Evolutionary conservation across 1,140 invertebrate genomes (phyloP).

Genomic region (Thaumetopoea pityocampa): DNA sequence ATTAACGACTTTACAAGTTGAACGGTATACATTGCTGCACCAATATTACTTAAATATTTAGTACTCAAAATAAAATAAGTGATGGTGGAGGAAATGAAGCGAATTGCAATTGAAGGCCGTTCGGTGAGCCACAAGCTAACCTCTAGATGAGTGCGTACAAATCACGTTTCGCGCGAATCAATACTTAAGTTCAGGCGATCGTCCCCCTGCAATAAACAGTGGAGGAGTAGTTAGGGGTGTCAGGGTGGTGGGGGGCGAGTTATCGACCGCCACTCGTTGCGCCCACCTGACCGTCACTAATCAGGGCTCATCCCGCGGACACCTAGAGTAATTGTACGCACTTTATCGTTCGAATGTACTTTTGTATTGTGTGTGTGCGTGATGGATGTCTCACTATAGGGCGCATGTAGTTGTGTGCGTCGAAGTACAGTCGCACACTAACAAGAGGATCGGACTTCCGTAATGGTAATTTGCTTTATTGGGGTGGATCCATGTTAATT

Average conservation of each 20-base stretch:
- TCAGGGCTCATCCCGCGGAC: slow-evolving; percentile 69
- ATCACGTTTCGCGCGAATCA: slow-evolving; percentile 75
- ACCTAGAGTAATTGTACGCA: slow-evolving; percentile 62
- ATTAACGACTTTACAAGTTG: background rate
- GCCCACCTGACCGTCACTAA: slow-evolving; percentile 73
- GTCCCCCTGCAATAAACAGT: slow-evolving; percentile 64
- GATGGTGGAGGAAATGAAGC: slow-evolving; percentile 25
- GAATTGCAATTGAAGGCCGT: slow-evolving; percentile 24
- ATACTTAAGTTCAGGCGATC: slow-evolving; percentile 73
- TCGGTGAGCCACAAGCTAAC: slow-evolving; percentile 34
- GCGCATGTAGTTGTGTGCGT: slow-evolving; percentile 11
- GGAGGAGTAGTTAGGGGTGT: slow-evolving; percentile 45
- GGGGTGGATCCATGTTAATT: slow-evolving; percentile 14
- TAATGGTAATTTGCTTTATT: slow-evolving; percentile 20
- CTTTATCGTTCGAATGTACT: slow-evolving; percentile 41
- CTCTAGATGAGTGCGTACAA: slow-evolving; percentile 72
- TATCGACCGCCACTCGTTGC: slow-evolving; percentile 46
- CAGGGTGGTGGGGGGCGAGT: slow-evolving; percentile 31
- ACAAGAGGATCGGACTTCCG: slow-evolving; percentile 19
- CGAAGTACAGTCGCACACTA: slow-evolving; percentile 30
- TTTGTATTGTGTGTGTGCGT: slow-evolving; percentile 11
- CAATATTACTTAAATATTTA: background rate
- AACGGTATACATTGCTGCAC: slow-evolving; percentile 13
- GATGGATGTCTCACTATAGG: slow-evolving; percentile 2
- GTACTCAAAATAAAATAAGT: slow-evolving; percentile 4